phyloP scores from a whole-genome alignment of 2,888 invertebrate species.

The Drosophila siamana region DNA sequence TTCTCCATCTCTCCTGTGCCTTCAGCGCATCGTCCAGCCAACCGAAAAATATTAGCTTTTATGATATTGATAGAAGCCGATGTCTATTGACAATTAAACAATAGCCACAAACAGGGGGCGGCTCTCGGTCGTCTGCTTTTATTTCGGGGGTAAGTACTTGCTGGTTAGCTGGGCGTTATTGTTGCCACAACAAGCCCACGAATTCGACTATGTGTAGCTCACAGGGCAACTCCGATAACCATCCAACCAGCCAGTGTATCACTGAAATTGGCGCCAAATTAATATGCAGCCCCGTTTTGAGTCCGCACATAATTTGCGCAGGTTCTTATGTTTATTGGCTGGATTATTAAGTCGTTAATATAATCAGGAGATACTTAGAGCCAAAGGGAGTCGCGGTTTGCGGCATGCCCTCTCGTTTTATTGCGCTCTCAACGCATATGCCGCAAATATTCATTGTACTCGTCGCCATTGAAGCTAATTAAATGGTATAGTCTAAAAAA shows the following conservation, averaged over 20 bases:
- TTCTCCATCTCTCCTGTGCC: not conserved
- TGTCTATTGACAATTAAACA: conserved; percentile 84
- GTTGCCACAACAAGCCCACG: conserved; percentile 53
- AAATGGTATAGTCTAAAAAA: not conserved
- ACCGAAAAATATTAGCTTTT: conserved; percentile 83
- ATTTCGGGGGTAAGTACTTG: conserved; percentile 51
- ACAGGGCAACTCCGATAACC: conserved; percentile 47
- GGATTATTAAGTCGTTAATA: conserved; percentile 81
- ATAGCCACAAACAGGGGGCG: conserved; percentile 53
- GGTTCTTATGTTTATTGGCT: conserved; percentile 80
- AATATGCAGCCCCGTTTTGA: conserved; percentile 50
- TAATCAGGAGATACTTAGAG: conserved; percentile 73
- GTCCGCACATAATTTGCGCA: conserved; percentile 64
- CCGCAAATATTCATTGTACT: conserved; percentile 52
- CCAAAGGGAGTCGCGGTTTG: conserved; percentile 2
- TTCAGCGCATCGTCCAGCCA: conserved; percentile 66
- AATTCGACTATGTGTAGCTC: conserved; percentile 16
- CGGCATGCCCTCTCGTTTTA: conserved; percentile 9
- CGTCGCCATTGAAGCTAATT: conserved; percentile 7
- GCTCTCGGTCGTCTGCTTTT: conserved; percentile 14
- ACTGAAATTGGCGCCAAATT: conserved; percentile 59
- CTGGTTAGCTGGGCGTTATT: conserved; percentile 57
- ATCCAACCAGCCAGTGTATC: conserved; percentile 52
- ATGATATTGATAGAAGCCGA: conserved; percentile 83
- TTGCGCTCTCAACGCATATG: conserved; percentile 62